Conservation (phyloP, 2,113 vertebrate species). For the Pygoscelis antarcticus region DNA sequence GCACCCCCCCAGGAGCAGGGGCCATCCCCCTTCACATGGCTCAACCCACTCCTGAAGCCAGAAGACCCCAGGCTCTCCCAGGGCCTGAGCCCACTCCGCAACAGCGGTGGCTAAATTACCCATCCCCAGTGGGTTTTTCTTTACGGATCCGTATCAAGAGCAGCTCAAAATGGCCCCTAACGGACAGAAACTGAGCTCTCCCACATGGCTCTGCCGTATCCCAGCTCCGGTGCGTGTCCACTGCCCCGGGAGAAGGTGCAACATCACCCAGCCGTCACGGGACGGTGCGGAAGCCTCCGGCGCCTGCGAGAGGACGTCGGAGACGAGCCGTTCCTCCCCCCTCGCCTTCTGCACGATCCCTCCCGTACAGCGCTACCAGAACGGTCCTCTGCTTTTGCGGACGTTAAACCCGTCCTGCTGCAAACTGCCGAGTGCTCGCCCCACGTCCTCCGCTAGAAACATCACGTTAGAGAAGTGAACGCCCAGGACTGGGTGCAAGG, state of each 20-base stretch:
- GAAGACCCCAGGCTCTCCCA: not conserved
- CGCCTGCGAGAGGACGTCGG: rapidly evolving
- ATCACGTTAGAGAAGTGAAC: not conserved
- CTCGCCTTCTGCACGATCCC: rapidly evolving
- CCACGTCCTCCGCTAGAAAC: rapidly evolving
- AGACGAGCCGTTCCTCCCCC: not conserved
- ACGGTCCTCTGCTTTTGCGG: rapidly evolving
- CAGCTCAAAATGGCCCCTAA: not conserved
- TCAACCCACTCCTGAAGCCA: not conserved
- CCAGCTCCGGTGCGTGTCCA: not conserved
- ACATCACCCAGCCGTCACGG: not conserved
- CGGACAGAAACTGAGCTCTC: not conserved
- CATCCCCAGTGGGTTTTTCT: not conserved
- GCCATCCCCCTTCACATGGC: not conserved
- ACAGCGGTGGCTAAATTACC: not conserved
- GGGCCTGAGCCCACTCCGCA: not conserved
- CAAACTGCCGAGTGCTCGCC: not conserved
- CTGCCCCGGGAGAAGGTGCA: not conserved
- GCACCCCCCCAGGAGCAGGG: rapidly evolving
- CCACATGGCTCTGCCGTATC: not conserved
- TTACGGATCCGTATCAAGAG: not conserved
- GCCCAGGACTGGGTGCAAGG: not conserved
- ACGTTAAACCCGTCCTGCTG: not conserved
- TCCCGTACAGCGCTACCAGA: not conserved
- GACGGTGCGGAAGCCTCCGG: rapidly evolving